Evolutionary conservation across 2,113 vertebrate species (phyloP).

Genomic region (Nettapus auritus): DNA sequence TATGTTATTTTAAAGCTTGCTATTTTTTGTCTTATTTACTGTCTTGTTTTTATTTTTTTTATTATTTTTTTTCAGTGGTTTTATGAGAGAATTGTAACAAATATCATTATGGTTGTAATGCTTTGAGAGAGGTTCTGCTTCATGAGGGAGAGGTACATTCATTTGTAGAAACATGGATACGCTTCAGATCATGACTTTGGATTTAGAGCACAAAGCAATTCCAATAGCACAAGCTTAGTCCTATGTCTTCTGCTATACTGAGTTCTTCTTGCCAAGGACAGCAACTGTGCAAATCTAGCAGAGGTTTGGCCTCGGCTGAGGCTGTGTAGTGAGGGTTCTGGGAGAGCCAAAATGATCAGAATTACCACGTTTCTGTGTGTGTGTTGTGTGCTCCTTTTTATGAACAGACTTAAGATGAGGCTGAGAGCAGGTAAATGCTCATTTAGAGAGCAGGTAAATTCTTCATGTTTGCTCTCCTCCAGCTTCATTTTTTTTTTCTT

Average conservation of each 20-base stretch:
- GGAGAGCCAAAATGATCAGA: background rate
- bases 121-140: background rate
- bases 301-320: background rate
- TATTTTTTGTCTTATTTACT: background rate
- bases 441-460: background rate
- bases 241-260: background rate
- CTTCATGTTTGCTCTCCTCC: background rate
- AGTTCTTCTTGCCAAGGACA: background rate
- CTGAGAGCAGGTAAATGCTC: background rate
- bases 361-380: background rate
- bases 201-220: background rate
- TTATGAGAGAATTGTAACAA: background rate
- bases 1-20: background rate
- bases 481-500: background rate
- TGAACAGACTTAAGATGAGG: background rate
- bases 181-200: background rate
- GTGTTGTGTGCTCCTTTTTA: background rate
- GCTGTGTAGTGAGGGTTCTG: background rate
- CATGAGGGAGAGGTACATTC: background rate
- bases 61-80: background rate
- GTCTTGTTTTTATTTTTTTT: background rate
- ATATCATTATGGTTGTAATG: background rate
- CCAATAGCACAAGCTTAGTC: accelerated
- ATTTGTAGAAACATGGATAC: background rate
- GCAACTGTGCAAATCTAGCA: background rate